These are phyloP conservation scores for Mungos mungo DNA, from an alignment of 2,113 vertebrate species.

Conservation along the genomic window DNA sequence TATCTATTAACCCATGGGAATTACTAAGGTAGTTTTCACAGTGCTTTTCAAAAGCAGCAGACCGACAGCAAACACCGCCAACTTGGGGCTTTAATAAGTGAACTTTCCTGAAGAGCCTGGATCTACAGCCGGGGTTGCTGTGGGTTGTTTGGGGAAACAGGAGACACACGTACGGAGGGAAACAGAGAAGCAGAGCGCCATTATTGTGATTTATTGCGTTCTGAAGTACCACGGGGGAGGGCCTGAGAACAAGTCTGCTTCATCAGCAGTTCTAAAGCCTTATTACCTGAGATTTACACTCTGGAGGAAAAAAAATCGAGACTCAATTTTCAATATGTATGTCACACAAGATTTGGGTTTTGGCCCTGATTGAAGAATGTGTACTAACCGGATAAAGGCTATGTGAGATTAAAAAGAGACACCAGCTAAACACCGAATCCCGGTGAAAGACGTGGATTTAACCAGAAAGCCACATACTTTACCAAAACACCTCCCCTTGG, in stretches of 20 bases:
- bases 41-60: accelerated
- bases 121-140: not conserved
- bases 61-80: no score
- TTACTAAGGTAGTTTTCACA: not conserved
- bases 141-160: conserved; percentile 59
- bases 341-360: conserved; percentile 78
- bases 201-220: conserved; percentile 76
- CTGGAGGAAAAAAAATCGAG: conserved; percentile 79
- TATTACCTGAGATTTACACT: conserved; percentile 86
- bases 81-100: accelerated
- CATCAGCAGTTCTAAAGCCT: conserved; percentile 77
- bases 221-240: conserved; percentile 59
- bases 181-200: not conserved
- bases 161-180: conserved; percentile 27
- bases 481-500: conserved; percentile 65
- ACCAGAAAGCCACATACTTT: conserved; percentile 58
- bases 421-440: conserved; percentile 46
- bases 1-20: not conserved
- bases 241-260: conserved; percentile 70
- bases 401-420: conserved; percentile 43
- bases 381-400: conserved; percentile 62
- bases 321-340: conserved; percentile 76
- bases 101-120: not conserved
- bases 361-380: conserved; percentile 68
- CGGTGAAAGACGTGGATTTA: conserved; percentile 67